These are phyloP conservation scores for Sebastes glaucus DNA, from an alignment of 2,797 vertebrate species.

Conservation along the genomic window DNA sequence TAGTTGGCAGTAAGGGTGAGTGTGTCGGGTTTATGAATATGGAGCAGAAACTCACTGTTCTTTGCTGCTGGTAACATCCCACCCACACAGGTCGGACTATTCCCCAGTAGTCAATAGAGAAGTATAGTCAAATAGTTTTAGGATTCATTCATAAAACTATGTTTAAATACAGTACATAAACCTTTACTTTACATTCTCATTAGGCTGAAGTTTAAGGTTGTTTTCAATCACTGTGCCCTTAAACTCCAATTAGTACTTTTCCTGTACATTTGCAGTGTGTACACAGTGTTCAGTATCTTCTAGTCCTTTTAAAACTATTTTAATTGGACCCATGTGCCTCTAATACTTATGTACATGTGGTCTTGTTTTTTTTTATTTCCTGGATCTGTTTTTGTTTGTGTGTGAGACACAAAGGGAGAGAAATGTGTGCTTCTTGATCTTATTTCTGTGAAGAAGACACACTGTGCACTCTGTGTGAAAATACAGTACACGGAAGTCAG, in stretches of 20 bases:
- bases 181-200: not conserved
- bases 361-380: not conserved
- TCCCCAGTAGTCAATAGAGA: not conserved
- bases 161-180: not conserved
- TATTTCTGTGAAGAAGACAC: not conserved
- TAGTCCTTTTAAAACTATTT: not conserved
- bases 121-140: not conserved
- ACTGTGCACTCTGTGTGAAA: constrained; percentile 4
- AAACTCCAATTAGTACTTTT: not conserved
- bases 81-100: constrained; percentile 18
- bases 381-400: not conserved
- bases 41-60: not conserved
- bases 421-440: not conserved
- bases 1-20: not conserved
- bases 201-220: not conserved
- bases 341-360: not conserved
- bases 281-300: not conserved
- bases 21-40: constrained; percentile 12
- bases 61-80: constrained; percentile 7
- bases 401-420: not conserved
- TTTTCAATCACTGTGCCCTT: not conserved
- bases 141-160: not conserved
- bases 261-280: not conserved
- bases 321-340: constrained; percentile 28
- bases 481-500: not conserved